Evolutionary conservation across 2,113 vertebrate species (phyloP), one percentile per base, ranked within the genome.

Genomic region (Illadopsis cleaveri): DNA sequence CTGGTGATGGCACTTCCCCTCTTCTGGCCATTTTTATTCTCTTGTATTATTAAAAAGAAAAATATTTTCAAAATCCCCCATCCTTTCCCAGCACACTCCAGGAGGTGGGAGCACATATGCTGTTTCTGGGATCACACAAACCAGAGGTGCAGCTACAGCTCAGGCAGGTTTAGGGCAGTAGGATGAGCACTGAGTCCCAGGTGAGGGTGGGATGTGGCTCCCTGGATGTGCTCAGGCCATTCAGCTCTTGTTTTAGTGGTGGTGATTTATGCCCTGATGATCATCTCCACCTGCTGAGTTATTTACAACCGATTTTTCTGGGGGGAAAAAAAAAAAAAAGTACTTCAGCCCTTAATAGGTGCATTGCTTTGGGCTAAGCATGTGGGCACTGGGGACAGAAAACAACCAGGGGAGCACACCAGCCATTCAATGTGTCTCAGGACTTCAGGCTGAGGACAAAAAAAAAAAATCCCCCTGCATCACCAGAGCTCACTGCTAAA

Each of bases 281-380:
- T 84, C 94, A 47, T 73, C 61, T 92, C 82, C 92, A 90, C 73
- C 73, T 60, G 19, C 71, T 96, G 72, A 72, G 62, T 65, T 90
- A 69, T 90, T 97, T 95, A 95, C 3, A 24, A 38, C 58, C 35
- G 87, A 83, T 96, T 62, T 89, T 96, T 86, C 85, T 90, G 87
- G 94, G 8, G 7, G 24, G 12, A 38, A 19, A 93, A 93, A 93
- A 68, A 31, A 20, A 38, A 33, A n/a, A 93, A 94, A 62, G 15
- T n/a, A 70, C 31, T 87, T 86, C 70, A 96, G 80, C 68, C 62
- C 60, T 93, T 77, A 76, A 60, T 53, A 70, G 61, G 44, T 16
- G 4, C 71, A 27, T 70, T 91, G 58, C 76, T 96, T 87, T 94
- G 61, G 86, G 60, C 47, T 56, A 20, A 72, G 47, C 11, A 2